Conservation (phyloP, 2,113 vertebrate species). For the Phodopus roborovskii region DNA sequence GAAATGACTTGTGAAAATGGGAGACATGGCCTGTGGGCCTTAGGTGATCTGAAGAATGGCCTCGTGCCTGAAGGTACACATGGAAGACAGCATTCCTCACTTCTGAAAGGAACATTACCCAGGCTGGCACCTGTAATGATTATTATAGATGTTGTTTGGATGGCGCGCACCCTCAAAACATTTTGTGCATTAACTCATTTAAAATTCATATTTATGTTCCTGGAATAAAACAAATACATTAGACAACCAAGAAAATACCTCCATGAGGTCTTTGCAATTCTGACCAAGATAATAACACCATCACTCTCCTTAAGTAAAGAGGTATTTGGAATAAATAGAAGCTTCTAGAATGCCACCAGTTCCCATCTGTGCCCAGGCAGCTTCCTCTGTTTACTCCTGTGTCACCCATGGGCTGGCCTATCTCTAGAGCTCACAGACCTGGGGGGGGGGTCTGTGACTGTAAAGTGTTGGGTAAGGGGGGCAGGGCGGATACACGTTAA, state of each 20-base stretch:
- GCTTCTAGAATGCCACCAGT: background rate
- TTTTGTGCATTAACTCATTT: slow-evolving; percentile 28
- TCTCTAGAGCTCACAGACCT: background rate
- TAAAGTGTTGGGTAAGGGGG: fast-evolving
- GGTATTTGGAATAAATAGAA: background rate
- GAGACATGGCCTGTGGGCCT: background rate
- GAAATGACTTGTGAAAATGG: background rate
- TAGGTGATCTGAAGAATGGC: background rate
- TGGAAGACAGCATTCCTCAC: background rate
- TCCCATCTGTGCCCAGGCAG: background rate
- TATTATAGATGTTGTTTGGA: background rate
- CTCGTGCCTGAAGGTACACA: background rate
- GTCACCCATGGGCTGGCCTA: background rate
- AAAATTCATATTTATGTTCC: slow-evolving; percentile 12
- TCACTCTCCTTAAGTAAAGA: background rate
- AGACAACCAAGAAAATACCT: background rate
- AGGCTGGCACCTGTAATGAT: background rate
- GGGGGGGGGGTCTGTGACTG: background rate
- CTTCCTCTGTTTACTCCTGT: background rate
- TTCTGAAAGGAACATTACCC: background rate
- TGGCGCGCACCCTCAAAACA: background rate
- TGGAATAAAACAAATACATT: background rate
- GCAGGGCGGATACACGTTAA: too few relatives aligned
- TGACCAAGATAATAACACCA: background rate
- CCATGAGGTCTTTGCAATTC: background rate